phyloP scores from a whole-genome alignment of 1,140 invertebrate genomes.

The Chironomus striatipennis region DNA sequence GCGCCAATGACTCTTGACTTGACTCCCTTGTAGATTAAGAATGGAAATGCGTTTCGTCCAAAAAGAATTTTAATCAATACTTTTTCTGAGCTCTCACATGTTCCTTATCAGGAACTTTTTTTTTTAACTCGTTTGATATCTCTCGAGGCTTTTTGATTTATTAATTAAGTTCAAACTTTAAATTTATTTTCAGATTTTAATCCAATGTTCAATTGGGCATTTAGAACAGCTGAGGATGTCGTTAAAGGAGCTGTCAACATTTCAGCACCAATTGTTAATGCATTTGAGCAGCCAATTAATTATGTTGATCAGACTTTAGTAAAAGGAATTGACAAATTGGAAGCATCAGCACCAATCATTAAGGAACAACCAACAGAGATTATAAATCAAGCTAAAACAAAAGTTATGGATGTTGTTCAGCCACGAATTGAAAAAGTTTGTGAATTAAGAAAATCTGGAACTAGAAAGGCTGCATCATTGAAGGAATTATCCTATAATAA shows the following conservation, averaged over 20 bases:
- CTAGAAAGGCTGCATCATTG: conserved; percentile 49
- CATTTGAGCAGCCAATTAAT: conserved; percentile 51
- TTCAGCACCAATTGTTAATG: conserved; percentile 51
- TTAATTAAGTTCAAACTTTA: background rate
- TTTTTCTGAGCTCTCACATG: background rate
- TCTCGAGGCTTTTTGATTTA: background rate
- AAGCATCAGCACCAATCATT: conserved; percentile 57
- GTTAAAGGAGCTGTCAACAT: conserved; percentile 50
- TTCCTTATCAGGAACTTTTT: too few relatives aligned
- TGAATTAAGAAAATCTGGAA: conserved; percentile 47
- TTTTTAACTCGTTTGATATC: background rate
- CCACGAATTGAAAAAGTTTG: conserved; percentile 52
- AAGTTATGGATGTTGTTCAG: conserved; percentile 51
- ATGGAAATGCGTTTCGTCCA: background rate
- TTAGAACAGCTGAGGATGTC: conserved; percentile 57
- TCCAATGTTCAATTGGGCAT: conserved; percentile 54
- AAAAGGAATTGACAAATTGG: conserved; percentile 54
- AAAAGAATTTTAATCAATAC: background rate
- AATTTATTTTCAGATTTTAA: conserved; percentile 42
- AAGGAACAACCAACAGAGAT: conserved; percentile 61
- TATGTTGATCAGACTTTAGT: conserved; percentile 57
- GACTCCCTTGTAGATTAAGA: background rate
- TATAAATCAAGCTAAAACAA: conserved; percentile 57
- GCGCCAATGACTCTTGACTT: too few relatives aligned
- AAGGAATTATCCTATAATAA: conserved; percentile 59